A percentile compares a stretch with the other conserved stretches of the same genome.
Conservation (phyloP, 2,797 vertebrate species). For the Pangasius macronema region DNA sequence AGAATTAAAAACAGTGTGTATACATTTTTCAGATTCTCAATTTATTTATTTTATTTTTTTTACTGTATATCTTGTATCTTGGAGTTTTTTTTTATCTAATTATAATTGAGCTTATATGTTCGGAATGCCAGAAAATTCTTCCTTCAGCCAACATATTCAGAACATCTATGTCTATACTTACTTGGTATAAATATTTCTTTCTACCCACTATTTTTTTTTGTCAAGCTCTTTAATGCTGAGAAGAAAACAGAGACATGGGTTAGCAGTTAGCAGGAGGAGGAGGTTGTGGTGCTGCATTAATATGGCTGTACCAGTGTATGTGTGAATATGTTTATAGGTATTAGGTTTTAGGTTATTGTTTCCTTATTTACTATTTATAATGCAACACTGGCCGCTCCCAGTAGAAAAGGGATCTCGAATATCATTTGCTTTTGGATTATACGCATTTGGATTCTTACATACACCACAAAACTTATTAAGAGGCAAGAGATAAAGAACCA, state of each 20-base stretch:
- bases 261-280: not conserved
- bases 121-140: not conserved
- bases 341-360: slow-evolving; percentile 6
- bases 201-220: not conserved
- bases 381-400: not conserved
- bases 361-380: slow-evolving; percentile 1
- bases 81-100: not conserved
- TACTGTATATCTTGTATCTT: not conserved
- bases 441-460: not conserved
- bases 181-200: not conserved
- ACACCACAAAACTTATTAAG: not conserved
- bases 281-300: not conserved
- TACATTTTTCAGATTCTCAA: not conserved
- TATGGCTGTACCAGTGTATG: not conserved
- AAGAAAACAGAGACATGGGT: not conserved
- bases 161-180: not conserved
- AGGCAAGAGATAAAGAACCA: not conserved
- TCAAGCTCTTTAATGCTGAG: not conserved
- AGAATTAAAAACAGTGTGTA: not conserved
- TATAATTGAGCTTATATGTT: not conserved
- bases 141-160: not conserved
- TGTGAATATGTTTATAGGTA: not conserved
- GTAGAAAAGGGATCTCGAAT: not conserved
- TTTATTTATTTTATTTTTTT: no score
- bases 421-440: not conserved